Percentiles rank a stretch among this genome's conserved stretches.
phyloP scores from a whole-genome alignment of 2,797 vertebrate species.

The Discoglossus pictus region DNA sequence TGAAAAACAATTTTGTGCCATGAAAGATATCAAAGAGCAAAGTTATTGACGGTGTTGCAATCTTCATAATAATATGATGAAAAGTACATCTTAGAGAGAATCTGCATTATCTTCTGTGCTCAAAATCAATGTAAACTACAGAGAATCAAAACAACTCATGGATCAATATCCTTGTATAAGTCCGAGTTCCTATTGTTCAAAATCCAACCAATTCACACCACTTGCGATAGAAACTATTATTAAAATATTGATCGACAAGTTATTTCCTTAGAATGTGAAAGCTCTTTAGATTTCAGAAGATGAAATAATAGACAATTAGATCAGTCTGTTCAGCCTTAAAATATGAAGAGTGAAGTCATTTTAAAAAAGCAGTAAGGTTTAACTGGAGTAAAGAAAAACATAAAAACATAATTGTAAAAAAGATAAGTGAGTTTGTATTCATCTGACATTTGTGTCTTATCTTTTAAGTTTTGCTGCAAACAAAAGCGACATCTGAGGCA shows the following conservation, averaged over 20 bases:
- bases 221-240: conserved; percentile 2
- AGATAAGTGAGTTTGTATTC: too few species aligned
- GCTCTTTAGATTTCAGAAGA: not conserved
- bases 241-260: conserved; percentile 25
- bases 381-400: too few species aligned
- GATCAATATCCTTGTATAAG: conserved; percentile 3
- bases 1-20: too few species aligned
- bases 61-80: not conserved
- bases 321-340: not conserved
- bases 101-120: conserved; percentile 12
- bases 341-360: too few species aligned
- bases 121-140: conserved; percentile 26
- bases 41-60: too few species aligned
- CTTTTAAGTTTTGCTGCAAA: too few species aligned
- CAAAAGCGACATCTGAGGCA: too few species aligned
- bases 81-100: not conserved
- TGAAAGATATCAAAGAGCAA: too few species aligned
- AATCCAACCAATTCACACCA: not conserved
- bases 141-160: not conserved
- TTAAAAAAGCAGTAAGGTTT: too few species aligned
- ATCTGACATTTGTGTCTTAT: too few species aligned
- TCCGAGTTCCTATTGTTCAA: not conserved
- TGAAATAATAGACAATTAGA: conserved; percentile 1
- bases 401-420: too few species aligned
- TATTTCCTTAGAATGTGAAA: not conserved